Evolutionary conservation across 2,797 vertebrate species (phyloP), one percentile per base, ranked within the genome.

Genomic region (Sebastes taczanowskii): DNA sequence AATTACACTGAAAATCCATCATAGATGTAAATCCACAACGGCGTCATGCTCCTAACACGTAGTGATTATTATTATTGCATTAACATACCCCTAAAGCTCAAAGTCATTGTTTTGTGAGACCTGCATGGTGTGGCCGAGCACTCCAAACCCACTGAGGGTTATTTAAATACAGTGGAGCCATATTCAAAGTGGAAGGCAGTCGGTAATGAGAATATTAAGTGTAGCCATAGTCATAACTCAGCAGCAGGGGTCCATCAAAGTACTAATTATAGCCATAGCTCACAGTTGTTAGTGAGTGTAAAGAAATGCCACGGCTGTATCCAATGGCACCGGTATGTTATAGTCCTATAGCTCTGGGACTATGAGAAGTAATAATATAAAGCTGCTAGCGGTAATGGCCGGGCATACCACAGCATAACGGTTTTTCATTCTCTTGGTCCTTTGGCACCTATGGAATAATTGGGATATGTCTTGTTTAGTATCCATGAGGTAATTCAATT

Each of bases 201-300:
- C 11, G 11, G 34, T 86, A 90, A 86, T 88, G 75, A 80, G 70
- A 70, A 60, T n/a, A 78, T 77, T 74, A 59, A 69, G 66, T 72
- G 60, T 53, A 84, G 68, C 70, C 68, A 58, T 64, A 79, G 78
- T 66, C 82, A 74, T 78, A 89, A 85, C 58, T 84, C 82, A 82
- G 78, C 68, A 67, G 80, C 72, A 82, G 84, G 78, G 63, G 72
- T 87, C 71, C 80, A 71, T 87, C 81, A 85, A 74, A 74, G 59
- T 63, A 49, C 77, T 83, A 88, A 85, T 86, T 81, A 79, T 73
- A 84, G 32, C 71, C 75, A 71, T 80, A 80, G 68, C 56, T 86
- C 80, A 85, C 34, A 68, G 84, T 70, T 78, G 74, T 86, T 85
- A 59, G 64, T 62, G 49, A 73, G 52, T 35, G 58, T 72, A 78